Conservation (phyloP, 2,797 vertebrate species). For the Triplophysa bombifrons region DNA sequence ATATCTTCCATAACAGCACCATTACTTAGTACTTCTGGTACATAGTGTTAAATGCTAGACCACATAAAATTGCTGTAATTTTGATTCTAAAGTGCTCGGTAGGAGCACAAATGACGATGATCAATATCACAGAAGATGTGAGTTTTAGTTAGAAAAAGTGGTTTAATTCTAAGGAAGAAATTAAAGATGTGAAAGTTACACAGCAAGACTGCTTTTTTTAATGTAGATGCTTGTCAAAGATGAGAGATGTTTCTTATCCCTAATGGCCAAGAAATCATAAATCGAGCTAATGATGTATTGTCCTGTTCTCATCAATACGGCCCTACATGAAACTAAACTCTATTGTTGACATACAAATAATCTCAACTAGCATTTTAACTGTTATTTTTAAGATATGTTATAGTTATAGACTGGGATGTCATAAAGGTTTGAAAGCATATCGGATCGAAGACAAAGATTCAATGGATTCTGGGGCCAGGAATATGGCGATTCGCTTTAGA, state of each 20-base stretch:
- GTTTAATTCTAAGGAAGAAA: slow-evolving; percentile 1
- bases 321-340: not conserved
- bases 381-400: not conserved
- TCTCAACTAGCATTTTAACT: not conserved
- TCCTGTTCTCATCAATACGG: no score
- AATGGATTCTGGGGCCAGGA: not conserved
- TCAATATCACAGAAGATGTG: not conserved
- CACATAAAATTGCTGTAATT: not conserved
- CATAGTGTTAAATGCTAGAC: not conserved
- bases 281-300: no score
- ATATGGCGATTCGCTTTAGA: not conserved
- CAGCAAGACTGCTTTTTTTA: not conserved
- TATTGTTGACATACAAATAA: slow-evolving; percentile 5
- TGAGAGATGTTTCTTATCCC: no score
- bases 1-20: not conserved
- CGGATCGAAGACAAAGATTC: not conserved
- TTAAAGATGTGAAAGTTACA: slow-evolving; percentile 1
- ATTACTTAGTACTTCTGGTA: not conserved
- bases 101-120: not conserved
- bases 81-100: not conserved
- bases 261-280: no score
- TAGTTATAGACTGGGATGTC: not conserved
- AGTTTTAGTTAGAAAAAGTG: not conserved
- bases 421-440: not conserved
- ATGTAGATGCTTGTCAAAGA: not conserved